A percentile compares a stretch with the other conserved stretches of the same genome.
These are phyloP conservation scores for Branchinecta sandiegonensis DNA, from an alignment of 2,888 invertebrate genomes.

Conservation along the genomic window DNA sequence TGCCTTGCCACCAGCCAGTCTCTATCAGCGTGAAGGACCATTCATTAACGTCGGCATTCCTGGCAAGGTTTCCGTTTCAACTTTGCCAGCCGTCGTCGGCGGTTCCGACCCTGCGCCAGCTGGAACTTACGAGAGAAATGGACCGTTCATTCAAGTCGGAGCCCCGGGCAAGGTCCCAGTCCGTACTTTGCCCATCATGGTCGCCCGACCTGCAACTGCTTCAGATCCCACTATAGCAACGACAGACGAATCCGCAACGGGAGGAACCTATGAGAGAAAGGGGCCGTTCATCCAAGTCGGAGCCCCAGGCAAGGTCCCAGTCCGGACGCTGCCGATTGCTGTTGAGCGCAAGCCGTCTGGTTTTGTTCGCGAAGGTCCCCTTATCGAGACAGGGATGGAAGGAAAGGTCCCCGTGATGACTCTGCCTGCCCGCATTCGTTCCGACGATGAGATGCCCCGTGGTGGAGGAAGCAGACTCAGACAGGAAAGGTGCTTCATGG, in stretches of 20 bases:
- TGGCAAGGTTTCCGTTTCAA: not conserved
- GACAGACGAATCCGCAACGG: not conserved
- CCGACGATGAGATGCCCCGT: too few relatives aligned
- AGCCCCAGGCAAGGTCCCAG: not conserved
- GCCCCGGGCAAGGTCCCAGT: not conserved
- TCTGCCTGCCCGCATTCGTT: not conserved
- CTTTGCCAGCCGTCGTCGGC: not conserved
- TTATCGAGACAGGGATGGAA: not conserved
- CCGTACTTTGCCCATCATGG: not conserved
- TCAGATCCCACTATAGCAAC: not conserved
- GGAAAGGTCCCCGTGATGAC: slow-evolving; percentile 3
- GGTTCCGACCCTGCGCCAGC: not conserved
- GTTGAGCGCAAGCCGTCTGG: not conserved
- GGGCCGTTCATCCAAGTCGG: slow-evolving; percentile 5
- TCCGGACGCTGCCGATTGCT: not conserved
- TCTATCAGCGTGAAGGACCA: not conserved
- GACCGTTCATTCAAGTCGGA: not conserved
- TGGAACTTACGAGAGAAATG: not conserved
- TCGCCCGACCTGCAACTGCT: not conserved
- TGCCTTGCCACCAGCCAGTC: too few relatives aligned
- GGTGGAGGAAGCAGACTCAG: too few relatives aligned
- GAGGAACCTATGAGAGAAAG: not conserved
- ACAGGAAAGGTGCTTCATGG: too few relatives aligned
- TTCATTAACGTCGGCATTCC: slow-evolving; percentile 1
- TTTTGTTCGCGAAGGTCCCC: not conserved